A percentile compares a stretch with the other conserved stretches of the same genome.
Evolutionary conservation across 2,113 vertebrate species (phyloP).

Genomic region (Centropus unirufus): DNA sequence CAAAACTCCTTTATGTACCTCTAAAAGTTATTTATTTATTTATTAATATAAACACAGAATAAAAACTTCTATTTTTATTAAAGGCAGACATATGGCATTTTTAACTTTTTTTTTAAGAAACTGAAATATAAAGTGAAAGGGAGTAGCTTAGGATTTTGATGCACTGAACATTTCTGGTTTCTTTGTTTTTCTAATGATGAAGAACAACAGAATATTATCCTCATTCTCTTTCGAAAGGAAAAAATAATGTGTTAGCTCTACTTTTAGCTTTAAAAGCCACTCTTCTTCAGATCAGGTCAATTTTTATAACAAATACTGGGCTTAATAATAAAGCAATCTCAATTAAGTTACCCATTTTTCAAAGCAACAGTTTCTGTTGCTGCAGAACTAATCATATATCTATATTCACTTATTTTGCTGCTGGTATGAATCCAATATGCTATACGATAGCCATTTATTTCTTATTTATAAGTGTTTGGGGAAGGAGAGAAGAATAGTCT

Average conservation of each 20-base stretch:
- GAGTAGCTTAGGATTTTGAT: not conserved
- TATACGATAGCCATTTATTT: not conserved
- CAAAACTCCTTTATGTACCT: fast-evolving
- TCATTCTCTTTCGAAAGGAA: not conserved
- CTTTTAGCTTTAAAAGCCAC: not conserved
- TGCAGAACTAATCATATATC: not conserved
- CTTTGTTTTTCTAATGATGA: not conserved
- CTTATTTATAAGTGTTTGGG: not conserved
- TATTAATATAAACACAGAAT: not conserved
- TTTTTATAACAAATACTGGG: not conserved
- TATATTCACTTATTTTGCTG: not conserved
- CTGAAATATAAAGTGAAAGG: not conserved
- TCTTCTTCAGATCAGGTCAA: not conserved
- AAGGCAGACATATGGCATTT: not conserved
- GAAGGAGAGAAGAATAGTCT: not conserved
- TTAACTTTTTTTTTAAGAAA: not conserved
- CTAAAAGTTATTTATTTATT: not conserved
- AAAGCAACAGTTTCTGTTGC: not conserved
- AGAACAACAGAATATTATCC: not conserved
- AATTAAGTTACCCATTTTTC: not conserved
- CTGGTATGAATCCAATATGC: not conserved
- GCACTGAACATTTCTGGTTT: not conserved
- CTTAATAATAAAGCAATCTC: not conserved
- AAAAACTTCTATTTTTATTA: not conserved
- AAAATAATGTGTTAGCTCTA: not conserved